Evolutionary conservation across 2,113 vertebrate genomes (phyloP), one percentile per base, ranked within the genome.

Genomic region (Sinocyclocheilus anophthalmus): DNA sequence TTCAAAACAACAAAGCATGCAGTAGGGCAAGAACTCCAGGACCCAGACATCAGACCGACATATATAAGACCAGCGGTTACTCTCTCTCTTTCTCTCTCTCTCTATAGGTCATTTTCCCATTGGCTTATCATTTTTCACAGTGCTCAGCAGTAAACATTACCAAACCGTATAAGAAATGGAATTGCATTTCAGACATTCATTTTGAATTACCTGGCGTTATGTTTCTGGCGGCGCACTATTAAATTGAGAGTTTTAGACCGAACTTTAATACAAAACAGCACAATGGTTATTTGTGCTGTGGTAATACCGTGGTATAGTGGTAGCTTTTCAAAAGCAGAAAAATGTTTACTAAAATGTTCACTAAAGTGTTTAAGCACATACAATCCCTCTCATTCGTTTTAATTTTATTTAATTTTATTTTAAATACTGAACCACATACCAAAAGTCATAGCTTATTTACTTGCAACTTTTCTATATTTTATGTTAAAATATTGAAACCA

Each of bases 121-220:
- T 11, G 30, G 65, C 30, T 83, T 73, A 72, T 73, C 48, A 39
- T 55, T 70, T 83, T 83, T 73, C 81, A 69, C 24, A 53, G 24
- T 18, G 4, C 42, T 82, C 80, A 69, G 42, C 42, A 81, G 39
- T 30, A 50, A 67, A 82, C 45, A 18, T 81, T 2, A 50, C 61
- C 26, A 30, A 81, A 33, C 37, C 39, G 2, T 53, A 33, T 55
- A 55, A 14, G 61, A 69, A 82, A 82, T 69, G 9, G 24, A 67
- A 48, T 81, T 45, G 50, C 42, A 50, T 69, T 82, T 69, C 39
- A 65, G 57, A 63, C 22, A 65, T 45, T 81, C 14, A 24, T 81
- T 65, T 81, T 26, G 11, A 63, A 81, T 81, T 24, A 42, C 37
- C 24, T 42, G 57, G 22, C 33, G 14, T 80, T 80, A 50, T 77